A percentile compares a stretch with the other conserved stretches of the same genome.
Conservation (phyloP, 2,888 invertebrate genomes). For the Ecliptopera silaceata region DNA sequence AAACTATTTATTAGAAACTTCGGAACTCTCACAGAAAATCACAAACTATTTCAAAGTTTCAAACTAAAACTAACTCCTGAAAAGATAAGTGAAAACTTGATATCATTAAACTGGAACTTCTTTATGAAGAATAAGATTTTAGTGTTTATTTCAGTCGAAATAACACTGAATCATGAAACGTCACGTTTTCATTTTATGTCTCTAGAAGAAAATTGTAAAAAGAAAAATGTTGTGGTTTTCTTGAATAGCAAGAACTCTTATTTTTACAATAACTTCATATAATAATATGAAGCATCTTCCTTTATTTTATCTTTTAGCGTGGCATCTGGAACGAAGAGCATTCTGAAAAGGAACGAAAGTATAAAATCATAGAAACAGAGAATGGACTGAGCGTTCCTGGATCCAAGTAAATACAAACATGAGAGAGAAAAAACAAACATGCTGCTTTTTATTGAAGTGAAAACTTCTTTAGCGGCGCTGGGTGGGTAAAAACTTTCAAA, state of each 20-base stretch:
- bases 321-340: too few relatives aligned
- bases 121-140: background rate
- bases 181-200: background rate
- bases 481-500: too few relatives aligned
- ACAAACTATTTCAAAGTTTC: constrained; percentile 2
- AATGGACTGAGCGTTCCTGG: too few relatives aligned
- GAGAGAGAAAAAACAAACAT: too few relatives aligned
- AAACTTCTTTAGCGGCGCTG: too few relatives aligned
- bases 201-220: background rate
- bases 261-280: too few relatives aligned
- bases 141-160: background rate
- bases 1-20: background rate
- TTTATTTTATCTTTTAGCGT: too few relatives aligned
- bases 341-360: too few relatives aligned
- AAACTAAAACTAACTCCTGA: constrained; percentile 11
- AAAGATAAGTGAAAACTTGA: constrained; percentile 13
- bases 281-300: too few relatives aligned
- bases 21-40: constrained; percentile 4
- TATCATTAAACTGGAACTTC: constrained; percentile 1
- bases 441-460: too few relatives aligned
- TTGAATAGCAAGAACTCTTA: background rate
- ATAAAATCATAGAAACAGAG: too few relatives aligned
- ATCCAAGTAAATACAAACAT: too few relatives aligned
- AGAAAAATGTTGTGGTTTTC: background rate
- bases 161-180: background rate